Conservation (phyloP, 2,113 vertebrate species). For the Atherinomorus stipes region DNA sequence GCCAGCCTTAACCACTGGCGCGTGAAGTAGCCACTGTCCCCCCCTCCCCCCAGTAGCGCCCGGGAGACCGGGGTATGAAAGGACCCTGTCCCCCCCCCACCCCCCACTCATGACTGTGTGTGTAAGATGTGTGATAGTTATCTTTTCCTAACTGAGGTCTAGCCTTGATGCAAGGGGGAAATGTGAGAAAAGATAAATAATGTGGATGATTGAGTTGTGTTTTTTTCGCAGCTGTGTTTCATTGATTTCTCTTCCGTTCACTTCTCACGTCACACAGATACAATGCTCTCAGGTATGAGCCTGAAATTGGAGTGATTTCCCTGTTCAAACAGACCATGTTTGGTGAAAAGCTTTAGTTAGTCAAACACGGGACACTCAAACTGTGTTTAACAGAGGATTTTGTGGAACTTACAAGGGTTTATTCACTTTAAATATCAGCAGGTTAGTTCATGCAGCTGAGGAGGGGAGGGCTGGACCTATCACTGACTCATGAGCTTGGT, state of each 20-base stretch:
- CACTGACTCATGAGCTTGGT: conserved; percentile 48
- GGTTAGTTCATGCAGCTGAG: conserved; percentile 7
- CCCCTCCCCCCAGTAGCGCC: no score
- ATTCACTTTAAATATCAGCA: conserved; percentile 15
- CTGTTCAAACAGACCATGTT: conserved; percentile 44
- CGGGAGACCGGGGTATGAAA: no score
- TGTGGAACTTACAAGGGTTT: conserved; percentile 2
- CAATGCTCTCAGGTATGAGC: background rate
- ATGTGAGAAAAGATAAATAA: conserved; percentile 11
- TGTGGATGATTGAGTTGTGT: background rate
- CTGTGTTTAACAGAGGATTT: conserved; percentile 4
- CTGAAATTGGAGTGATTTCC: conserved; percentile 24
- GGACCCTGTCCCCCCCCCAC: no score
- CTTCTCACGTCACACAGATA: conserved; percentile 8
- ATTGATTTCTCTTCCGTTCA: conserved; percentile 1
- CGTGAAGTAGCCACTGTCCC: no score
- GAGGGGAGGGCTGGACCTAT: conserved; percentile 9
- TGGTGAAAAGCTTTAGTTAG: conserved; percentile 38
- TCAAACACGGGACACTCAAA: conserved; percentile 41
- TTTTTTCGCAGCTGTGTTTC: background rate
- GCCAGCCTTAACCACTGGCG: no score
- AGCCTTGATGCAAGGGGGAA: background rate
- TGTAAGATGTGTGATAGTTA: no score
- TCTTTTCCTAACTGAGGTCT: conserved; percentile 20
- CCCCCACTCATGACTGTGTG: no score